These are phyloP conservation scores for Pangasius macronema DNA, from an alignment of 2,797 vertebrate genomes.

Conservation along the genomic window DNA sequence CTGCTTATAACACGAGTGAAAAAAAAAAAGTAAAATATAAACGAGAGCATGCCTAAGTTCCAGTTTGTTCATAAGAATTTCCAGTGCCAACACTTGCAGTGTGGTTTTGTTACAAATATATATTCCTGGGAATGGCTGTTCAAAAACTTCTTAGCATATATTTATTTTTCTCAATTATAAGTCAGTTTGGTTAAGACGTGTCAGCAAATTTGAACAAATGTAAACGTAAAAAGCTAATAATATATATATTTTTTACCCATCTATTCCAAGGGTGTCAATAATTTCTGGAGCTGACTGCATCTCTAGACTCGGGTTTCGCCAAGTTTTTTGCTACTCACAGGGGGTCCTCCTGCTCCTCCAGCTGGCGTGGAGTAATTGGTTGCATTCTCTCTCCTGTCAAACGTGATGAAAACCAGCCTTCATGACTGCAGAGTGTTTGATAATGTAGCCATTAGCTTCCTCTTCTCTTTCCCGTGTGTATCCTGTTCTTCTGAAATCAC, in stretches of 20 bases:
- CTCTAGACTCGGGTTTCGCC: not conserved
- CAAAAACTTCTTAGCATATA: not conserved
- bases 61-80: not conserved
- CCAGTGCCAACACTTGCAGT: not conserved
- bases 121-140: not conserved
- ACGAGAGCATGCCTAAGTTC: not conserved
- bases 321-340: not conserved
- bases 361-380: conserved; percentile 1
- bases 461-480: not conserved
- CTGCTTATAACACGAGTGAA: not conserved
- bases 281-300: not conserved
- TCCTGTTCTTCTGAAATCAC: not conserved
- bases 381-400: not conserved
- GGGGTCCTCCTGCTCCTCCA: conserved; percentile 3
- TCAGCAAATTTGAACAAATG: not conserved
- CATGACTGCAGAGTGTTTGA: not conserved
- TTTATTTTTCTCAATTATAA: not conserved
- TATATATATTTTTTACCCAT: not conserved
- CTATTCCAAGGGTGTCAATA: not conserved
- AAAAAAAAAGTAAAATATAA: not conserved
- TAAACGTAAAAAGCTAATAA: not conserved
- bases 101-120: not conserved
- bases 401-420: not conserved
- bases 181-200: not conserved
- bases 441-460: conserved; percentile 12